Evolutionary conservation across 2,113 vertebrate genomes (phyloP).

Genomic region (Pycnonotus jocosus): DNA sequence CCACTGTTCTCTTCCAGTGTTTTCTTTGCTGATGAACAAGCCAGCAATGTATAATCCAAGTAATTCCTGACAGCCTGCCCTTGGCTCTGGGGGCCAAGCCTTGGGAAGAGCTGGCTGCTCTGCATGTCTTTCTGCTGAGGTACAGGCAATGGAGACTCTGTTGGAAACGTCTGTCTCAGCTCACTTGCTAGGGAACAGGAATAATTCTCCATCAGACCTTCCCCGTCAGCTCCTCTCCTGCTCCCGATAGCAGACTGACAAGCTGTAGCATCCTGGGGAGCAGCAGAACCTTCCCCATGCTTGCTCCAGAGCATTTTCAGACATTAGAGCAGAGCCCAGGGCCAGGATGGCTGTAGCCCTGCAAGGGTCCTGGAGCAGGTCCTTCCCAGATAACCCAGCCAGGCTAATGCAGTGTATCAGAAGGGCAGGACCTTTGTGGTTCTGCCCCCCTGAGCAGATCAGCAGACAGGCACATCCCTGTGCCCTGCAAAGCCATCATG

Average conservation of each 20-base stretch:
- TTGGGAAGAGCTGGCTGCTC: not conserved
- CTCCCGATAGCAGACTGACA: not conserved
- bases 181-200: not conserved
- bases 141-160: not conserved
- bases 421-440: not conserved
- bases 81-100: not conserved
- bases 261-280: not conserved
- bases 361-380: not conserved
- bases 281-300: not conserved
- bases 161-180: not conserved
- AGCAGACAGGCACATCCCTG: not conserved
- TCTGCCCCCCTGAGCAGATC: not conserved
- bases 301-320: not conserved
- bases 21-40: not conserved
- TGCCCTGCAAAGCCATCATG: not conserved
- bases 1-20: rapidly evolving
- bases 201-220: not conserved
- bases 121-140: not conserved
- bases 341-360: not conserved
- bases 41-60: not conserved
- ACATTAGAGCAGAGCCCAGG: not conserved
- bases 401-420: rapidly evolving
- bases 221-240: not conserved
- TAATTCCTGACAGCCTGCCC: not conserved
- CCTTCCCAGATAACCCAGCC: not conserved